Evolutionary conservation across 2,797 vertebrate species (phyloP).

Genomic region (Odontamblyopus lacepedii): DNA sequence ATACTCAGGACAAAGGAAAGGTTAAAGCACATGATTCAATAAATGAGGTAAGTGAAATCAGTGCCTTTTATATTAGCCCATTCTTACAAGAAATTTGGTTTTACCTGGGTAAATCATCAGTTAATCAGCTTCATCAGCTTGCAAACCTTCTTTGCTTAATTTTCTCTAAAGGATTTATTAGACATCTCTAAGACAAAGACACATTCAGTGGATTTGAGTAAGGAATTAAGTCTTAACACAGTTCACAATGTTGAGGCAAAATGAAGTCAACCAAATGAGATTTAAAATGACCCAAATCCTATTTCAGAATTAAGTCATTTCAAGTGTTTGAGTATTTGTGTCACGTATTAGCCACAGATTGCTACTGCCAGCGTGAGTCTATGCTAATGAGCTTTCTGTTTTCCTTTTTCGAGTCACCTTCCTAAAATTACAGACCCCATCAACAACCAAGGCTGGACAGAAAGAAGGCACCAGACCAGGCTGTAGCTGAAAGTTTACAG

Average conservation of each 20-base stretch:
- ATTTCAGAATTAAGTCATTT: not conserved
- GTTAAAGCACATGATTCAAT: not conserved
- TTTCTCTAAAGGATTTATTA: too few species aligned
- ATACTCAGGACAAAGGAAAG: not conserved
- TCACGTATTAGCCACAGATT: conserved; percentile 16
- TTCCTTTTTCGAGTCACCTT: conserved; percentile 46
- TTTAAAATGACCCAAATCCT: not conserved
- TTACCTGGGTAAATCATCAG: too few species aligned
- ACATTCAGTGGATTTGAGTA: too few species aligned
- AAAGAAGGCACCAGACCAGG: conserved; percentile 15
- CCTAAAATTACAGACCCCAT: conserved; percentile 32
- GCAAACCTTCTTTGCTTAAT: too few species aligned
- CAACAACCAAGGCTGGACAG: conserved; percentile 20
- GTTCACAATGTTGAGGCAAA: not conserved
- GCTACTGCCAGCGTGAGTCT: conserved; percentile 2
- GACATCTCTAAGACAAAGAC: too few species aligned
- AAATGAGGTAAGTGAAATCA: not conserved
- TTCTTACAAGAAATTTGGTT: too few species aligned
- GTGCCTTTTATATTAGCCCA: too few species aligned
- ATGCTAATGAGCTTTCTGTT: conserved; percentile 49
- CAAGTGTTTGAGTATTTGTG: not conserved
- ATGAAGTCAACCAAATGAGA: not conserved
- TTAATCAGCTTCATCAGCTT: too few species aligned
- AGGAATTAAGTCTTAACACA: too few species aligned
- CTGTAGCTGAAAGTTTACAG: conserved; percentile 28